These are phyloP conservation scores for Eupithecia subumbrata DNA, from an alignment of 2,888 invertebrate species.

Conservation along the genomic window DNA sequence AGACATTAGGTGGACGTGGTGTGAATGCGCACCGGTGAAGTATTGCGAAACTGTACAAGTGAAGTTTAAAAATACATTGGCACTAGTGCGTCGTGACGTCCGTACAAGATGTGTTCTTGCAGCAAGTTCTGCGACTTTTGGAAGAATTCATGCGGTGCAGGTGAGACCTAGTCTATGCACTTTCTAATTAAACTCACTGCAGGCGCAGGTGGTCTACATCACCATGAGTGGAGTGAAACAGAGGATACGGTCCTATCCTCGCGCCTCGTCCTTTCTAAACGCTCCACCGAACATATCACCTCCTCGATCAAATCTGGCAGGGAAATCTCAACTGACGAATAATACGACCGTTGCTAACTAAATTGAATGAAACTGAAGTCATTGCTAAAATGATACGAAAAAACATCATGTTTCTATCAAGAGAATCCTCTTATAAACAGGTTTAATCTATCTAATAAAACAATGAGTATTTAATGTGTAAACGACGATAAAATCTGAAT, in stretches of 20 bases:
- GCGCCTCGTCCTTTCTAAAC: slow-evolving; percentile 60
- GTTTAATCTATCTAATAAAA: neutral
- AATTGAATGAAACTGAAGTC: neutral
- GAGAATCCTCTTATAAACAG: slow-evolving; percentile 11
- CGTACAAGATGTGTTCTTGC: slow-evolving; percentile 77
- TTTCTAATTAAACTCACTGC: slow-evolving; percentile 51
- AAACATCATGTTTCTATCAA: slow-evolving; percentile 7
- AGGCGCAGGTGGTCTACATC: neutral
- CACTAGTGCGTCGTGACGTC: slow-evolving; percentile 76
- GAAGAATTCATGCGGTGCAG: slow-evolving; percentile 81
- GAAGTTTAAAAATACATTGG: slow-evolving; percentile 84
- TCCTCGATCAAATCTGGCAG: slow-evolving; percentile 24
- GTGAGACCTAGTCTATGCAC: slow-evolving; percentile 62
- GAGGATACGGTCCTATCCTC: slow-evolving; percentile 39
- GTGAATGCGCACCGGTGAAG: slow-evolving; percentile 72
- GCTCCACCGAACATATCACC: slow-evolving; percentile 31
- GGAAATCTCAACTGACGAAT: slow-evolving; percentile 31
- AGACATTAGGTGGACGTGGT: slow-evolving; percentile 64
- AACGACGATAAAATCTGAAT: slow-evolving; percentile 22
- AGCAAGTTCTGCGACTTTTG: slow-evolving; percentile 82
- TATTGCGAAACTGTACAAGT: slow-evolving; percentile 81
- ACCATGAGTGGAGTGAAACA: neutral
- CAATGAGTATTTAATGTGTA: slow-evolving; percentile 8
- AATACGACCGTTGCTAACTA: neutral
- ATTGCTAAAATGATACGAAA: neutral